These are phyloP conservation scores for Latrodectus hesperus DNA, from an alignment of 2,888 invertebrate genomes.

Conservation along the genomic window DNA sequence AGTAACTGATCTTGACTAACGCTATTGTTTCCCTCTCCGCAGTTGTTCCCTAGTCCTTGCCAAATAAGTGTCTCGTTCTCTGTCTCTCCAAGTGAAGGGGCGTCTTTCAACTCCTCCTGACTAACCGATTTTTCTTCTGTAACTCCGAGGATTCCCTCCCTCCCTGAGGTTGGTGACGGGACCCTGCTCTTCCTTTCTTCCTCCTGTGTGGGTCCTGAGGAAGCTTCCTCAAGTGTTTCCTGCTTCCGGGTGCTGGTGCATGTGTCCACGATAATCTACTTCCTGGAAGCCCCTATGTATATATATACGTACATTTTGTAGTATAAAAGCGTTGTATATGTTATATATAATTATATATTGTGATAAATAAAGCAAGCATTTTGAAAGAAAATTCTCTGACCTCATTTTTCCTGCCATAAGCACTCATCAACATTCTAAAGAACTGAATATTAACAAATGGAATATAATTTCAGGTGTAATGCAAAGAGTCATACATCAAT, in stretches of 20 bases:
- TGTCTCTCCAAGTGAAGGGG: background rate
- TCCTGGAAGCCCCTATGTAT: slow-evolving; percentile 67
- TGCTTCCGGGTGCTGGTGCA: slow-evolving; percentile 56
- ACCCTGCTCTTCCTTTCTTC: slow-evolving; percentile 8
- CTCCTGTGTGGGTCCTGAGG: background rate
- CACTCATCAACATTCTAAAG: too few species aligned
- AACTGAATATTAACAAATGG: too few species aligned
- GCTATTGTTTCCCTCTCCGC: slow-evolving; percentile 4
- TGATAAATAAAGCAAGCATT: slow-evolving; percentile 70
- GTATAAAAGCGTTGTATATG: slow-evolving; percentile 61
- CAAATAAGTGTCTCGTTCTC: slow-evolving; percentile 46
- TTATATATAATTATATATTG: slow-evolving; percentile 52
- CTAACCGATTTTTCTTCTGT: background rate
- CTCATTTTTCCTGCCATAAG: too few species aligned
- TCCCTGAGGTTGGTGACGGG: background rate
- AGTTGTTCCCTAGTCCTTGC: slow-evolving; percentile 62
- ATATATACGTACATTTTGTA: slow-evolving; percentile 65
- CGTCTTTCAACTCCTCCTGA: background rate
- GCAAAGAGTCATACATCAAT: too few species aligned
- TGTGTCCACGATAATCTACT: slow-evolving; percentile 55
- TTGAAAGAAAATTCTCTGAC: slow-evolving; percentile 45
- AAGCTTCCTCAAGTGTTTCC: background rate
- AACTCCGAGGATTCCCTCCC: background rate
- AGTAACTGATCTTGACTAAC: background rate
- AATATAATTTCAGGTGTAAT: too few species aligned